Percentiles rank a stretch among this genome's conserved stretches.
Evolutionary conservation across 2,888 invertebrate species (phyloP).

Genomic region (Ceramica pisi): DNA sequence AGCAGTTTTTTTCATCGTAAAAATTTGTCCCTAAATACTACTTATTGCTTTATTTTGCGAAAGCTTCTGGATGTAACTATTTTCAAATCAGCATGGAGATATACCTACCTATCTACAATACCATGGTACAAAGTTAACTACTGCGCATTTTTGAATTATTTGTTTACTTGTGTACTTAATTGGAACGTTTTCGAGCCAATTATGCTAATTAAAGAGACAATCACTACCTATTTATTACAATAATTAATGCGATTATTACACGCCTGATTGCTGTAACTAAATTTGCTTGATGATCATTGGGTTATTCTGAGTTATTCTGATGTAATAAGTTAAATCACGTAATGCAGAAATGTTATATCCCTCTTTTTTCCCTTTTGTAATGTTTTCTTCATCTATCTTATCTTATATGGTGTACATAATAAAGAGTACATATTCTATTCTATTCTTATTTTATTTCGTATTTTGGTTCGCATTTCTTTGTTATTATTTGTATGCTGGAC

Average conservation of each 20-base stretch:
- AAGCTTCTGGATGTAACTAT: no score
- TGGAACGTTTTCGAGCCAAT: constrained; percentile 31
- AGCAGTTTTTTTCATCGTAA: no score
- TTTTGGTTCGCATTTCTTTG: not conserved
- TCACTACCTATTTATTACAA: constrained; percentile 10
- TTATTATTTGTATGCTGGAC: not conserved
- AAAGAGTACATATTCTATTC: no score
- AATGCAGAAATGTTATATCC: not conserved
- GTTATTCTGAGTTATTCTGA: not conserved
- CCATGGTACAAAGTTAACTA: not conserved
- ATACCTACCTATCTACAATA: no score
- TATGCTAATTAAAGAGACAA: constrained; percentile 36
- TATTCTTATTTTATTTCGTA: not conserved
- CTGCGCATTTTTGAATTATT: constrained; percentile 21
- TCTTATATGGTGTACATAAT: no score
- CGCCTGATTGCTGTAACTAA: not conserved
- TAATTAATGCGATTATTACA: constrained; percentile 5
- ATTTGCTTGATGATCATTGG: not conserved
- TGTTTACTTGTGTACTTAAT: constrained; percentile 30
- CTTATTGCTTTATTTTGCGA: no score
- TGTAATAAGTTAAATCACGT: not conserved
- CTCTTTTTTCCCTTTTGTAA: not conserved
- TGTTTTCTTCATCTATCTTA: no score
- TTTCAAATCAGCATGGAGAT: no score
- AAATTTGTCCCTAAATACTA: no score